These are phyloP conservation scores for Geopemphigus sp. DNA, from an alignment of 1,140 invertebrate species.

Conservation along the genomic window DNA sequence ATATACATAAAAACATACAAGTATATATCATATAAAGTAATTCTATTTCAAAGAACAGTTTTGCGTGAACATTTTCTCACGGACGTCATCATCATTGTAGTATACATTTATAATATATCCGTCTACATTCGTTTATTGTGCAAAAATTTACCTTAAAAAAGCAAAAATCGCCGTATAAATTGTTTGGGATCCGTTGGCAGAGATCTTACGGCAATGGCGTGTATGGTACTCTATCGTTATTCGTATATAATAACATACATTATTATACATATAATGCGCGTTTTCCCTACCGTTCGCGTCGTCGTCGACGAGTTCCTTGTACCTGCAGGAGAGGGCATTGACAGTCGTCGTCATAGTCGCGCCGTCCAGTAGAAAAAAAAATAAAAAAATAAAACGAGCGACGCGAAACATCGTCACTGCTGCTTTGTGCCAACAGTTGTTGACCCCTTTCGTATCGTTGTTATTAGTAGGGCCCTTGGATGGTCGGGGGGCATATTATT, in stretches of 20 bases:
- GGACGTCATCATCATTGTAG: not conserved
- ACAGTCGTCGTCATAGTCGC: not conserved
- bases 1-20: no score
- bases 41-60: no score
- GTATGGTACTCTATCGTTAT: not conserved
- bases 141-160: not conserved
- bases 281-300: constrained; percentile 11
- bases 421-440: not conserved
- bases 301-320: not conserved
- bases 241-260: not conserved
- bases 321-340: constrained; percentile 37
- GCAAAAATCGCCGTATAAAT: no score
- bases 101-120: no score
- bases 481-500: no score
- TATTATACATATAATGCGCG: not conserved
- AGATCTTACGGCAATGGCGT: not conserved
- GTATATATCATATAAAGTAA: no score
- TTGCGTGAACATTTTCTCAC: not conserved
- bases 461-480: no score
- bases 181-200: not conserved
- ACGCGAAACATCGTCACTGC: not conserved
- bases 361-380: constrained; percentile 9
- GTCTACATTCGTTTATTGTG: not conserved
- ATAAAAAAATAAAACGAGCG: not conserved
- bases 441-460: not conserved